phyloP scores from a whole-genome alignment of 2,113 vertebrate genomes.

The Colaptes auratus region DNA sequence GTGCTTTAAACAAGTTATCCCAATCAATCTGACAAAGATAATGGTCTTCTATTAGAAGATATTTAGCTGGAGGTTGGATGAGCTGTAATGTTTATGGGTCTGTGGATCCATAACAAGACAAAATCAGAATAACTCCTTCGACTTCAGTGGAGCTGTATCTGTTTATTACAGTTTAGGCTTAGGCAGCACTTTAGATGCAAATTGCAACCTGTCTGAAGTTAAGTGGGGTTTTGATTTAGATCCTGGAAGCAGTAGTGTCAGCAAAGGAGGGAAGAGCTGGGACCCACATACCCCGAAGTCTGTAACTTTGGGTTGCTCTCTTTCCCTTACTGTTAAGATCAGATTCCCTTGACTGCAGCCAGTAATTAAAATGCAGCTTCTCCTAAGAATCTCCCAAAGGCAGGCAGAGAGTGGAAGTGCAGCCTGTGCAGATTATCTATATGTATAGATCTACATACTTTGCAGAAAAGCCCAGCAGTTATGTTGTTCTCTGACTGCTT shows the following conservation, averaged over 20 bases:
- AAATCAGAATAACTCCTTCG: not conserved
- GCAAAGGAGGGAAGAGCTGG: not conserved
- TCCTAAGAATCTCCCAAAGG: constrained; percentile 23
- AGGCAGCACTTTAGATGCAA: constrained; percentile 11
- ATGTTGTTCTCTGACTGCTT: not conserved
- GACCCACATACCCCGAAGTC: not conserved
- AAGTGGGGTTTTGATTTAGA: constrained; percentile 38
- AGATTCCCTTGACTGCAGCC: not conserved
- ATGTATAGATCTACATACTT: not conserved
- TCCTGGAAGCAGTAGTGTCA: constrained; percentile 1
- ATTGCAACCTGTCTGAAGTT: constrained; percentile 34
- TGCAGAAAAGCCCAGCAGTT: not conserved
- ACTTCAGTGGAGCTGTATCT: constrained; percentile 15
- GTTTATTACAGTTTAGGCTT: constrained; percentile 22
- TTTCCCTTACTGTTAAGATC: not conserved
- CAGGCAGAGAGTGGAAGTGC: not conserved
- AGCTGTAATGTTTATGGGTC: constrained; percentile 12
- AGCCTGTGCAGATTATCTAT: not conserved
- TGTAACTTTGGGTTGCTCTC: not conserved
- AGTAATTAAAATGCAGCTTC: constrained; percentile 24
- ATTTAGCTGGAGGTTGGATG: constrained; percentile 21
- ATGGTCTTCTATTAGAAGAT: constrained; percentile 11
- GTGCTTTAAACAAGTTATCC: constrained; percentile 30
- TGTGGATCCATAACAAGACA: constrained; percentile 12
- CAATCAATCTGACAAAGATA: constrained; percentile 35